These are phyloP conservation scores for Lamellibrachia columna DNA, from an alignment of 2,888 invertebrate species.

Conservation along the genomic window DNA sequence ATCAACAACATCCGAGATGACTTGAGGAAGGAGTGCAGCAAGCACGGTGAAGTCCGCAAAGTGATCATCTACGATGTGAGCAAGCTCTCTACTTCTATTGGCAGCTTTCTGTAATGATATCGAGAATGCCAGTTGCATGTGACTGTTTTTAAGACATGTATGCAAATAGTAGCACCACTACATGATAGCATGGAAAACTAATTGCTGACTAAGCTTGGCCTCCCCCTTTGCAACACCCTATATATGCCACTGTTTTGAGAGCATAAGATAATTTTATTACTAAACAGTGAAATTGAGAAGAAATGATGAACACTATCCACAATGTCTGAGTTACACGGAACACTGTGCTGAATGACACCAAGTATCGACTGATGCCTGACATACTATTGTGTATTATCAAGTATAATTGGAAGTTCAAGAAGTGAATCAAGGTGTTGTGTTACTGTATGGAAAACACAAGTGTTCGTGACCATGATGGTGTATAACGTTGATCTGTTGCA, in stretches of 20 bases:
- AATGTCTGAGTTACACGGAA: too few relatives aligned
- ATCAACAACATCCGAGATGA: conserved; percentile 92
- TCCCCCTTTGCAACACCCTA: too few relatives aligned
- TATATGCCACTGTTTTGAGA: too few relatives aligned
- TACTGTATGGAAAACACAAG: not conserved
- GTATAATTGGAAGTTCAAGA: too few relatives aligned
- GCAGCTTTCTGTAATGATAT: not conserved
- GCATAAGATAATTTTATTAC: too few relatives aligned
- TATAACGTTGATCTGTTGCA: conserved; percentile 56
- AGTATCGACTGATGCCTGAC: too few relatives aligned
- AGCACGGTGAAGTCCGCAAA: conserved; percentile 91
- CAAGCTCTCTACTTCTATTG: conserved; percentile 42
- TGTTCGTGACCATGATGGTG: not conserved
- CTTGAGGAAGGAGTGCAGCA: conserved; percentile 85
- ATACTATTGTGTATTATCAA: too few relatives aligned
- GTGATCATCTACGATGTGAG: conserved; percentile 89
- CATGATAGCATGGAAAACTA: too few relatives aligned
- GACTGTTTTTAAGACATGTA: not conserved
- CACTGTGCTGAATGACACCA: too few relatives aligned
- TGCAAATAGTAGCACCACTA: not conserved
- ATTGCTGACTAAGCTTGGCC: too few relatives aligned
- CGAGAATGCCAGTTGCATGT: not conserved
- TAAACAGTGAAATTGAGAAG: too few relatives aligned
- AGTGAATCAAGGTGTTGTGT: not conserved
- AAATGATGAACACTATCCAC: too few relatives aligned